phyloP scores from a whole-genome alignment of 2,113 vertebrate genomes.

The Trochalopteron elliotii region DNA sequence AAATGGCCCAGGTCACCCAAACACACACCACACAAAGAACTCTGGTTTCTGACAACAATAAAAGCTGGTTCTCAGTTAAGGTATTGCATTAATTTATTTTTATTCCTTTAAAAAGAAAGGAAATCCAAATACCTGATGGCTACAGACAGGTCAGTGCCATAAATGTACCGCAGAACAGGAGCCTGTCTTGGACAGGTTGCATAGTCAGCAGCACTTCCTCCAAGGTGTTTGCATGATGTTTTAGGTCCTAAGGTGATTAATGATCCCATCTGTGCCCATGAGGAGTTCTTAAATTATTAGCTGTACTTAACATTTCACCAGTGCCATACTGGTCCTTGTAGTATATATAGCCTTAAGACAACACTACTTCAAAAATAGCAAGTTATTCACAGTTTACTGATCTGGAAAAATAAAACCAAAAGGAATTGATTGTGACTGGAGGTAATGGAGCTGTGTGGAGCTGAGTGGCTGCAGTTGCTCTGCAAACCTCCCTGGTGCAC shows the following conservation, averaged over 20 bases:
- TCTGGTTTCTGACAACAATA: background rate
- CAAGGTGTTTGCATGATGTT: background rate
- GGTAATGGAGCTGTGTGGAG: background rate
- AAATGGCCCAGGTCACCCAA: background rate
- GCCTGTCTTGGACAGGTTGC: constrained; percentile 59
- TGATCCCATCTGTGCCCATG: background rate
- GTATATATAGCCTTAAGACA: background rate
- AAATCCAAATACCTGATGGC: constrained; percentile 47
- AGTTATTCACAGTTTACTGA: constrained; percentile 29
- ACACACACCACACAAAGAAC: background rate
- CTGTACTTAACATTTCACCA: constrained; percentile 5
- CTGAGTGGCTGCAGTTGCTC: background rate
- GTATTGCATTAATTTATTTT: constrained; percentile 49
- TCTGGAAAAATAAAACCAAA: background rate
- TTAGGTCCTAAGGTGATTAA: background rate
- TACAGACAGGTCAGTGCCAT: constrained; percentile 53
- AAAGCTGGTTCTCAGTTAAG: background rate
- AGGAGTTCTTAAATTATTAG: background rate
- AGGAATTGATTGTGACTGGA: background rate
- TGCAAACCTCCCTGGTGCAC: background rate
- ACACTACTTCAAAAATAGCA: background rate
- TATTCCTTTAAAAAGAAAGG: constrained; percentile 68
- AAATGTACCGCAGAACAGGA: constrained; percentile 36
- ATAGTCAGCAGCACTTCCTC: constrained; percentile 62
- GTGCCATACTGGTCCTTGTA: background rate